Evolutionary conservation across 2,113 vertebrate genomes (phyloP), one percentile per base, ranked within the genome.

Genomic region (Tonatia bakeri): DNA sequence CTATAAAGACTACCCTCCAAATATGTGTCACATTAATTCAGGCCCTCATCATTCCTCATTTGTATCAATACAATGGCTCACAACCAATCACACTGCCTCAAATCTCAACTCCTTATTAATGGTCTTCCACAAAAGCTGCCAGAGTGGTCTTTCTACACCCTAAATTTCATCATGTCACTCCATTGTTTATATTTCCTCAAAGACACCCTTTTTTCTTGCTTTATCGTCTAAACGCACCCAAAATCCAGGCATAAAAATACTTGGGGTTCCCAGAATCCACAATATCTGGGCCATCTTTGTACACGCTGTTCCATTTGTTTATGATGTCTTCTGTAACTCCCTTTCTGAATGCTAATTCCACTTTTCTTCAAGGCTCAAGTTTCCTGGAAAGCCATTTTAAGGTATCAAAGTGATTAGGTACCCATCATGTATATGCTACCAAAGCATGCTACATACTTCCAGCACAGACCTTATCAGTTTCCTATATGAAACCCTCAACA

Each of bases 361-460:
- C 17, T 83, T 86, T 91, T 91, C 61, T 91, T 85, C 52, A 97
- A 77, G 52, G n/a, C 69, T 91, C 59, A 36, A 83, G 43, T 96
- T 95, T 82, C 43, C 64, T 52, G 45, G n/a, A 84, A 95, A 95
- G 64, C 15, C 72, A 91, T 87, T 85, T 89, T 70, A 92, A 87
- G 24, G 40, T 13, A 70, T 5, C 73, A 59, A 59, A 82, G 14
- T 77, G 28, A 69, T 28, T 67, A 90, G 52, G 45, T 19, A 59
- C 20, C 64, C 70, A 31, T 81, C 81, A n/a, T 26, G 4, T 4
- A 50, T 15, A 17, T 87, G 54, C 31, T 69, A 87, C 26, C 75
- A 81, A 65, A 33, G 76, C 19, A 80, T 22, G 69, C 59, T 79
- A 38, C 12, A 36, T 3, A 93, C 38, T 85, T 90, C 95, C n/a